phyloP scores from a whole-genome alignment of 2,888 invertebrate genomes.

The Drosophila putrida region DNA sequence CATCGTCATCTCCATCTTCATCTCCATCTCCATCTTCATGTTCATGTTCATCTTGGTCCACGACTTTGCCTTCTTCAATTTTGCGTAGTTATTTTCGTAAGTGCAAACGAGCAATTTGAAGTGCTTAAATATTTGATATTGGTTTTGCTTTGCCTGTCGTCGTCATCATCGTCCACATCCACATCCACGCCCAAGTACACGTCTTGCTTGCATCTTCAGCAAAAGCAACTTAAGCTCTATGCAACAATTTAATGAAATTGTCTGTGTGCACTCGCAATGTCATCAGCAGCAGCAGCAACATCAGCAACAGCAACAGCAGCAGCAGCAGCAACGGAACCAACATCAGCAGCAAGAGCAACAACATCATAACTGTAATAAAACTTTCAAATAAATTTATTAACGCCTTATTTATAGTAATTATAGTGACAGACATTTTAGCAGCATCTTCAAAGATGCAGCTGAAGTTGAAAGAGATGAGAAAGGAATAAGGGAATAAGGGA shows the following conservation, averaged over 20 bases:
- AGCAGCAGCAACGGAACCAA: conserved; percentile 10
- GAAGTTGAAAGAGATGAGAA: not conserved
- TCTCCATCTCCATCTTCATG: not conserved
- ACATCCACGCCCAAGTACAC: not conserved
- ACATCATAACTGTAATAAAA: conserved; percentile 40
- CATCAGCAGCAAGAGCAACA: conserved; percentile 25
- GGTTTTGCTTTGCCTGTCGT: conserved; percentile 62
- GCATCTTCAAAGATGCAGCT: conserved; percentile 5
- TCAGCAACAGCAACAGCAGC: not conserved
- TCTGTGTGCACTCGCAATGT: conserved; percentile 50
- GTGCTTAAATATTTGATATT: conserved; percentile 80
- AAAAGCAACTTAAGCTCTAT: conserved; percentile 40
- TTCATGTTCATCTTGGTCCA: conserved; percentile 13
- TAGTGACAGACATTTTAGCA: conserved; percentile 24
- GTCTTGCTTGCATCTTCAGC: conserved; percentile 14
- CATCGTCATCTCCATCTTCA: not conserved
- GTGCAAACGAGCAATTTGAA: conserved; percentile 81
- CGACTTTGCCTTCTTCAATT: conserved; percentile 55
- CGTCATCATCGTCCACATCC: conserved; percentile 15
- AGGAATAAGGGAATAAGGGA: too few relatives aligned
- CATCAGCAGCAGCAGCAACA: conserved; percentile 29
- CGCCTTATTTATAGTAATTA: conserved; percentile 46
- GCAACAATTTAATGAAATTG: conserved; percentile 74
- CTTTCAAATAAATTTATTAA: conserved; percentile 58
- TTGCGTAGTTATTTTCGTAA: conserved; percentile 77